These are phyloP conservation scores for Eurois occulta DNA, from an alignment of 2,888 invertebrate species.

Conservation along the genomic window DNA sequence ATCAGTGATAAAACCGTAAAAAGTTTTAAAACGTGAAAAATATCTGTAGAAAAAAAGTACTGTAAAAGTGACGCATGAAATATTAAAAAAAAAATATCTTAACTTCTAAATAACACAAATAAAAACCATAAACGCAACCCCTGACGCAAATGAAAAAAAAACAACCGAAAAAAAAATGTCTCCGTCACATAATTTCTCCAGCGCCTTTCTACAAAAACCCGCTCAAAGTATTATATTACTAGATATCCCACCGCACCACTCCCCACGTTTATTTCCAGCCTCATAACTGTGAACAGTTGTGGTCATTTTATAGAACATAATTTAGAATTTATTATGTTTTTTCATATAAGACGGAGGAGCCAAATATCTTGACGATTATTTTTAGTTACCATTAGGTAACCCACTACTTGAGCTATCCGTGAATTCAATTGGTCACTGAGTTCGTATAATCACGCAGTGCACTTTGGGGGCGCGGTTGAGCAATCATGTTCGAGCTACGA, in stretches of 20 bases:
- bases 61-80: background rate
- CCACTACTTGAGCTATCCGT: slow-evolving; percentile 48
- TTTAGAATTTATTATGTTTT: slow-evolving; percentile 81
- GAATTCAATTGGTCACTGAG: slow-evolving; percentile 60
- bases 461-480: slow-evolving; percentile 52
- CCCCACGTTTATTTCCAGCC: slow-evolving; percentile 68
- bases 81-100: background rate
- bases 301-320: slow-evolving; percentile 79
- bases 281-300: slow-evolving; percentile 72
- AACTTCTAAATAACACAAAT: background rate
- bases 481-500: slow-evolving; percentile 56
- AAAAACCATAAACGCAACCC: background rate
- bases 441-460: slow-evolving; percentile 55
- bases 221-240: slow-evolving; percentile 63
- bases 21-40: background rate
- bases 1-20: slow-evolving; percentile 10
- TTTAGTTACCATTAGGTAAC: slow-evolving; percentile 67
- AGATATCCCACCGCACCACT: slow-evolving; percentile 57
- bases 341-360: slow-evolving; percentile 80
- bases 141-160: background rate
- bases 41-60: background rate
- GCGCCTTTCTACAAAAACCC: slow-evolving; percentile 32
- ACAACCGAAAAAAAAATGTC: background rate
- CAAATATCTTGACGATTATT: slow-evolving; percentile 73
- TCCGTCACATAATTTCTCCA: slow-evolving; percentile 51